phyloP scores from a whole-genome alignment of 2,888 invertebrate species.

The Coelogynopora nodosa region DNA sequence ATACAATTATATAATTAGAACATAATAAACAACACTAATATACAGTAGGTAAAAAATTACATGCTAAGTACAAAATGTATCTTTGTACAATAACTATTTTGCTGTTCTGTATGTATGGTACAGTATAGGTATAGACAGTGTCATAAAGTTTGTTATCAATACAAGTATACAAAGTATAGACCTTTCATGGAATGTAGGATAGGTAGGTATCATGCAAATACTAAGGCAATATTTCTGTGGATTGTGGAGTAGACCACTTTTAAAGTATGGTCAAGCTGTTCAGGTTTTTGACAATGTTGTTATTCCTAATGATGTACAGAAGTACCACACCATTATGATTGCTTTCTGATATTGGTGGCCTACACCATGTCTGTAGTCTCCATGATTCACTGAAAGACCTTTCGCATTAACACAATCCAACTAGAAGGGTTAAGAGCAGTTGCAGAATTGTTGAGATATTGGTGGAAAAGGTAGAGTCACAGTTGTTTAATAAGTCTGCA shows the following conservation, averaged over 20 bases:
- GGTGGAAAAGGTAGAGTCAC: background rate
- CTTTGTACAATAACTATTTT: background rate
- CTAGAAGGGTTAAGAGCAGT: slow-evolving; percentile 10
- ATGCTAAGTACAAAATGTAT: background rate
- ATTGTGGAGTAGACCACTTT: background rate
- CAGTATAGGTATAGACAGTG: background rate
- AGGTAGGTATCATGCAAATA: no score
- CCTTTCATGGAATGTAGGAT: background rate
- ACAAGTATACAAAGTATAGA: background rate
- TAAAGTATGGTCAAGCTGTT: background rate
- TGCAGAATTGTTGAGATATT: slow-evolving; percentile 18
- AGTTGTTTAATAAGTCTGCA: slow-evolving; percentile 2
- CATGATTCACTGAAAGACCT: background rate
- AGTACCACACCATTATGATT: background rate
- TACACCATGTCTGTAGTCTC: slow-evolving; percentile 7
- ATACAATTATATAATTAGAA: background rate
- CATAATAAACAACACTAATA: background rate
- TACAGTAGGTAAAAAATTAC: background rate
- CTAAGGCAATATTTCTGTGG: background rate
- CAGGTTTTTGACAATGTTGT: background rate
- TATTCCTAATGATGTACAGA: background rate
- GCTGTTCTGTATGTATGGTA: no score
- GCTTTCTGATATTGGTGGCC: background rate
- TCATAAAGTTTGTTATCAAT: background rate
- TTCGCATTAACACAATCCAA: background rate